A percentile compares a stretch with the other conserved stretches of the same genome.
Evolutionary conservation across 1,140 invertebrate genomes (phyloP).

Genomic region (Gryllus bimaculatus): DNA sequence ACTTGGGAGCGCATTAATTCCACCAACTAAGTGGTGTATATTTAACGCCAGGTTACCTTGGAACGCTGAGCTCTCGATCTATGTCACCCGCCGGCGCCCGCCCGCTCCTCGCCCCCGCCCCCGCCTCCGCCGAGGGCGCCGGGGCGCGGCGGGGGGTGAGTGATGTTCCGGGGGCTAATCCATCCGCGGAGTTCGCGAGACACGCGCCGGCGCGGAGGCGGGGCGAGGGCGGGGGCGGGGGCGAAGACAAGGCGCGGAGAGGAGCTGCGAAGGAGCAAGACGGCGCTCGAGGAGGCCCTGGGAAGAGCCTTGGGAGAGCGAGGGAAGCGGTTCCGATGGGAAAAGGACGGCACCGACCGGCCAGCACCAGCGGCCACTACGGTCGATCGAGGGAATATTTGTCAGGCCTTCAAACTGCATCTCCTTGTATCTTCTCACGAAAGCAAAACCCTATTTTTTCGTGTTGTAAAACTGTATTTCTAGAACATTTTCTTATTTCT

Average conservation of each 20-base stretch:
- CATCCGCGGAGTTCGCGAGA: background rate
- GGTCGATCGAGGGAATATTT: too few relatives aligned
- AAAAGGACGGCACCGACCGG: too few relatives aligned
- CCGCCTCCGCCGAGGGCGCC: too few relatives aligned
- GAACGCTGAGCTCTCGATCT: background rate
- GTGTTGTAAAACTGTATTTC: too few relatives aligned
- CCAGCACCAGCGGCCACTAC: too few relatives aligned
- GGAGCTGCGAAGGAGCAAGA: background rate
- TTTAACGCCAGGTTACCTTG: conserved; percentile 3
- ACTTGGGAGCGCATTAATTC: conserved; percentile 3
- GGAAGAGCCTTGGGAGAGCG: background rate
- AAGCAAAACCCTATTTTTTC: too few relatives aligned
- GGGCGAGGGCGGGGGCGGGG: too few relatives aligned
- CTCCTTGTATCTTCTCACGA: too few relatives aligned
- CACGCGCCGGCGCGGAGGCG: background rate
- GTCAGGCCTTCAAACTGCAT: too few relatives aligned
- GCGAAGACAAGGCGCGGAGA: background rate
- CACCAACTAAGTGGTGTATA: background rate
- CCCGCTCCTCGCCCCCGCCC: background rate
- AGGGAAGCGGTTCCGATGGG: background rate
- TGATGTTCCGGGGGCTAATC: background rate
- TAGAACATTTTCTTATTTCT: too few relatives aligned
- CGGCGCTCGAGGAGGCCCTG: background rate
- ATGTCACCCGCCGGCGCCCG: background rate
- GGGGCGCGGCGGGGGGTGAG: background rate